Evolutionary conservation across 1,140 invertebrate genomes (phyloP).

Genomic region (Drosophila triauraria): DNA sequence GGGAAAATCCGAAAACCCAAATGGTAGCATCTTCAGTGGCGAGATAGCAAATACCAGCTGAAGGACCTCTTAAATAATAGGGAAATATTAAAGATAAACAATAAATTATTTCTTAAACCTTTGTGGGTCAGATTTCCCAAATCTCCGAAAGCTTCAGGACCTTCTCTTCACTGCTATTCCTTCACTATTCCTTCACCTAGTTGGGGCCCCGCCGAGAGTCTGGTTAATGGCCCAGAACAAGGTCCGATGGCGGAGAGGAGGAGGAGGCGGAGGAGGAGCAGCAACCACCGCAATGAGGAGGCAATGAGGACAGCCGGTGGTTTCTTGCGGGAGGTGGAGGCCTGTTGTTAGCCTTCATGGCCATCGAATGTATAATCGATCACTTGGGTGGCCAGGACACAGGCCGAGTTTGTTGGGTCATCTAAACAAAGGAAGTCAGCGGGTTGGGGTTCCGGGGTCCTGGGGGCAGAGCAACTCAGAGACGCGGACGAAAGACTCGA

Average conservation of each 20-base stretch:
- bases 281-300: slow-evolving; percentile 22
- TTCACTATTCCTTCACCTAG: slow-evolving; percentile 26
- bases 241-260: slow-evolving; percentile 15
- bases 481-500: slow-evolving; percentile 36
- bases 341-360: slow-evolving; percentile 77
- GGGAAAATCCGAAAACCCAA: not conserved
- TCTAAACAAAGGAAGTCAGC: slow-evolving; percentile 70
- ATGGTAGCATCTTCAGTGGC: not conserved
- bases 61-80: not conserved
- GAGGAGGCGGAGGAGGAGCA: slow-evolving; percentile 1
- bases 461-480: slow-evolving; percentile 32
- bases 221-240: slow-evolving; percentile 14
- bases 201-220: slow-evolving; percentile 9
- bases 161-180: not conserved
- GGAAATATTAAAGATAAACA: not conserved
- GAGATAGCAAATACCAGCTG: too few relatives aligned
- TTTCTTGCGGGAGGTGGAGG: slow-evolving; percentile 17
- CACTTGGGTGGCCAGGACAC: slow-evolving; percentile 65
- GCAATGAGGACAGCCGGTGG: slow-evolving; percentile 65
- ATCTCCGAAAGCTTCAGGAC: too few relatives aligned
- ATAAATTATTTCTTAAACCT: too few relatives aligned
- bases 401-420: slow-evolving; percentile 79
- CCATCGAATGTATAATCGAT: slow-evolving; percentile 82
- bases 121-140: too few relatives aligned
- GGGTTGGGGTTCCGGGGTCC: not conserved